Evolutionary conservation across 2,888 invertebrate species (phyloP).

Genomic region (Salpingus planirostris): DNA sequence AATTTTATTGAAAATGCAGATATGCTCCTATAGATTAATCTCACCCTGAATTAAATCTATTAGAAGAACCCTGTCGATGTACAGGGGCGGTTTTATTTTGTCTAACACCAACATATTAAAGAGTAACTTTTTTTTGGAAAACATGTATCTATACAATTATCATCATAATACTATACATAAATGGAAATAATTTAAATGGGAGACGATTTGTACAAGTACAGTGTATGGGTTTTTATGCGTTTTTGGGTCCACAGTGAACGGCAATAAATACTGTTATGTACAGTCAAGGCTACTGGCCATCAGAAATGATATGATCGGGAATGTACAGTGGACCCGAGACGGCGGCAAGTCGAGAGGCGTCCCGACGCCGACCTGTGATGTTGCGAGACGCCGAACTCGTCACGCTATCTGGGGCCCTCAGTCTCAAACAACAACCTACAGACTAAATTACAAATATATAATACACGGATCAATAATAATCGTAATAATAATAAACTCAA

Average conservation of each 20-base stretch:
- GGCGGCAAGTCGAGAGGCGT: too few species aligned
- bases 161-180: conserved; percentile 23
- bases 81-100: conserved; percentile 15
- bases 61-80: conserved; percentile 19
- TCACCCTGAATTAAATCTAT: conserved; percentile 24
- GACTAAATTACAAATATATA: conserved; percentile 41
- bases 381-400: conserved; percentile 13
- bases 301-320: conserved; percentile 39
- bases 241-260: too few species aligned
- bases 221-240: too few species aligned
- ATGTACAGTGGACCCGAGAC: conserved; percentile 37
- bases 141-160: conserved; percentile 23
- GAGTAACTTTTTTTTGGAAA: conserved; percentile 27
- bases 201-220: conserved; percentile 28
- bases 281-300: conserved; percentile 38
- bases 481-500: conserved; percentile 39
- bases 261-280: conserved; percentile 35
- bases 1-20: conserved; percentile 13
- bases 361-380: too few species aligned
- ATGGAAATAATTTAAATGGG: conserved; percentile 17
- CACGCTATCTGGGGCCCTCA: conserved; percentile 30
- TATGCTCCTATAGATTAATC: conserved; percentile 22
- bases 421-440: conserved; percentile 42
- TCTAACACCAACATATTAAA: conserved; percentile 29
- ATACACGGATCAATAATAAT: conserved; percentile 35